Conservation (phyloP, 2,797 vertebrate genomes). For the Orestias chungarensis region DNA sequence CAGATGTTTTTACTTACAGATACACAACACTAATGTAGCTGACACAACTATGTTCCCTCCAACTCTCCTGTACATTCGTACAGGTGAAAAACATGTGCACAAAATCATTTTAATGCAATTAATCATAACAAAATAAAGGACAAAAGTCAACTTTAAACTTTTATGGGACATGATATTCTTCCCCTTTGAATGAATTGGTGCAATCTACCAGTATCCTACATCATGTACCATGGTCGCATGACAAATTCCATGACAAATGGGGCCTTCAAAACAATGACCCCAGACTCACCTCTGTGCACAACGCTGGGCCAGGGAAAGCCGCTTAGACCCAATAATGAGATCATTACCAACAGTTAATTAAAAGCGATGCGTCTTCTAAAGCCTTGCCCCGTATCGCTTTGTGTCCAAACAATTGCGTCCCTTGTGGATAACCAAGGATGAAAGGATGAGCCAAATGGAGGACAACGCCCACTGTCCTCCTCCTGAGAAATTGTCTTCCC, state of each 20-base stretch:
- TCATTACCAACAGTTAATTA: conserved; percentile 86
- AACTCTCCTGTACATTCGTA: neutral
- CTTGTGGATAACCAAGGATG: conserved; percentile 78
- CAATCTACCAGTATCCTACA: conserved; percentile 42
- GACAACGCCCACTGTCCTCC: conserved; percentile 78
- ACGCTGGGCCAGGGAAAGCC: conserved; percentile 54
- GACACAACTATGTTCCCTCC: neutral
- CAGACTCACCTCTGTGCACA: conserved; percentile 75
- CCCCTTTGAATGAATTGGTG: conserved; percentile 19
- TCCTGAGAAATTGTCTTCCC: conserved; percentile 81
- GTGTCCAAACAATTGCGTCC: conserved; percentile 79
- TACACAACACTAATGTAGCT: neutral
- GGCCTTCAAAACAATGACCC: conserved; percentile 74
- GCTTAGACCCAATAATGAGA: conserved; percentile 80
- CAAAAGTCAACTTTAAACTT: neutral
- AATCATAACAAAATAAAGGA: neutral
- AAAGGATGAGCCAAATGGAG: conserved; percentile 78
- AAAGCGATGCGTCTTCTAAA: conserved; percentile 82
- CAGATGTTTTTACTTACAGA: neutral
- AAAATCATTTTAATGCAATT: neutral
- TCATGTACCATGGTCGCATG: conserved; percentile 45
- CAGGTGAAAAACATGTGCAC: neutral
- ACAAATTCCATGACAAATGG: conserved; percentile 60
- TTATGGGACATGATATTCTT: conserved; percentile 23
- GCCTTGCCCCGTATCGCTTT: conserved; percentile 75